These are phyloP conservation scores for Petrocephalus zakoni DNA, from an alignment of 2,113 vertebrate species.

Conservation along the genomic window DNA sequence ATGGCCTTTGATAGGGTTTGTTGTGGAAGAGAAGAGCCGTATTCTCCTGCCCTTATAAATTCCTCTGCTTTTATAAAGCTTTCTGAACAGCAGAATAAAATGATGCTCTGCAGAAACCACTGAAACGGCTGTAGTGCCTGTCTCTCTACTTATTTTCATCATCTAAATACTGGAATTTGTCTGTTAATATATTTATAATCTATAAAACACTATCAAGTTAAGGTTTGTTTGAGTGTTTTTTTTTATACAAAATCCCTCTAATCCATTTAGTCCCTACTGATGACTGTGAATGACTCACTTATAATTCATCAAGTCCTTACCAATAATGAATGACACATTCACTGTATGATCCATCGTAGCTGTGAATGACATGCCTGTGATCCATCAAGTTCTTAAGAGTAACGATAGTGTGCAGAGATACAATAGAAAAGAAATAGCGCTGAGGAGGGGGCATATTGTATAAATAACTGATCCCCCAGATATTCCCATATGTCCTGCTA, in stretches of 20 bases:
- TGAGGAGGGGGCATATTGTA: background rate
- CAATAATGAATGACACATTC: background rate
- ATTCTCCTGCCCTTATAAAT: constrained; percentile 51
- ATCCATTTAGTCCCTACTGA: no score
- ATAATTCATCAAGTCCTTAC: background rate
- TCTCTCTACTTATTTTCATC: background rate
- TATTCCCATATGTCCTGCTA: background rate
- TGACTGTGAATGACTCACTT: background rate
- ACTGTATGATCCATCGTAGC: background rate
- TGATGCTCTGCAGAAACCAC: background rate
- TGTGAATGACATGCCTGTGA: background rate
- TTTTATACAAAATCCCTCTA: background rate
- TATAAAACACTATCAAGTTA: background rate
- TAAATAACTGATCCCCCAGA: background rate
- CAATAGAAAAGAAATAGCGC: background rate
- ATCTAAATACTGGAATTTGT: background rate
- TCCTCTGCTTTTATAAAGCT: constrained; percentile 29
- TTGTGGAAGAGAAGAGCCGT: constrained; percentile 40
- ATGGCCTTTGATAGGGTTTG: constrained; percentile 62
- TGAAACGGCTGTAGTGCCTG: background rate
- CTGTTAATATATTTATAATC: background rate
- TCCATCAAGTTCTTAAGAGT: background rate
- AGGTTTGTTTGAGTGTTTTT: background rate
- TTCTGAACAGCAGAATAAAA: constrained; percentile 24
- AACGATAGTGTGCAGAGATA: background rate